Conservation (phyloP, 2,888 invertebrate species). For the Brassicogethes aeneus region DNA sequence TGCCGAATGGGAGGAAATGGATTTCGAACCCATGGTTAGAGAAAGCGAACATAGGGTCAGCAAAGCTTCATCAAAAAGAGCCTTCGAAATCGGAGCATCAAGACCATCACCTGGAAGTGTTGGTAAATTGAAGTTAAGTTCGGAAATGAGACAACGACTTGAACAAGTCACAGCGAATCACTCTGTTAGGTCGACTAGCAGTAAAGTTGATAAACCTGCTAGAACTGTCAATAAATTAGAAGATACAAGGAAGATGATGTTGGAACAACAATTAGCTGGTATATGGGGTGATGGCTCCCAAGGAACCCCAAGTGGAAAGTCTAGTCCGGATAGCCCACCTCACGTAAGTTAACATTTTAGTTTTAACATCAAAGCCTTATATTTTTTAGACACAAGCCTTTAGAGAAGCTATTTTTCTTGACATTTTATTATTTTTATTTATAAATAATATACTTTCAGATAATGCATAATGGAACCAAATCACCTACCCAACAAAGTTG, state of each 20-base stretch:
- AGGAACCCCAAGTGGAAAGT: constrained; percentile 35
- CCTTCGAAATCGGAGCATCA: constrained; percentile 74
- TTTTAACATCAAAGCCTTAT: not conserved
- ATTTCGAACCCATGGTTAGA: constrained; percentile 50
- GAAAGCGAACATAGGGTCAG: constrained; percentile 24
- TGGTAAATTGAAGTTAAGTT: constrained; percentile 81
- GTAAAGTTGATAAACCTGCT: constrained; percentile 58
- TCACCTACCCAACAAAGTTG: constrained; percentile 37
- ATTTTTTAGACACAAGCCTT: not conserved
- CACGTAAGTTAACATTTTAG: constrained; percentile 19
- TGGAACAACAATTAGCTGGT: constrained; percentile 76
- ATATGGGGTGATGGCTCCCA: constrained; percentile 51
- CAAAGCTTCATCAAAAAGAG: constrained; percentile 41
- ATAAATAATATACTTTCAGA: constrained; percentile 20
- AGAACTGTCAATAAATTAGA: constrained; percentile 72
- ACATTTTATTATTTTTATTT: not conserved
- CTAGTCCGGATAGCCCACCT: constrained; percentile 33
- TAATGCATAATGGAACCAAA: constrained; percentile 34
- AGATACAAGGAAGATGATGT: constrained; percentile 73
- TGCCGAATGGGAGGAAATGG: constrained; percentile 81
- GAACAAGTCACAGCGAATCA: constrained; percentile 86
- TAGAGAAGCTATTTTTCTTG: not conserved
- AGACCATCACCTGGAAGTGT: constrained; percentile 76
- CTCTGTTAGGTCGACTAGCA: constrained; percentile 70
- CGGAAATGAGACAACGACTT: constrained; percentile 83